Evolutionary conservation across 2,888 invertebrate species (phyloP).

Genomic region (Cheilosia variabilis): DNA sequence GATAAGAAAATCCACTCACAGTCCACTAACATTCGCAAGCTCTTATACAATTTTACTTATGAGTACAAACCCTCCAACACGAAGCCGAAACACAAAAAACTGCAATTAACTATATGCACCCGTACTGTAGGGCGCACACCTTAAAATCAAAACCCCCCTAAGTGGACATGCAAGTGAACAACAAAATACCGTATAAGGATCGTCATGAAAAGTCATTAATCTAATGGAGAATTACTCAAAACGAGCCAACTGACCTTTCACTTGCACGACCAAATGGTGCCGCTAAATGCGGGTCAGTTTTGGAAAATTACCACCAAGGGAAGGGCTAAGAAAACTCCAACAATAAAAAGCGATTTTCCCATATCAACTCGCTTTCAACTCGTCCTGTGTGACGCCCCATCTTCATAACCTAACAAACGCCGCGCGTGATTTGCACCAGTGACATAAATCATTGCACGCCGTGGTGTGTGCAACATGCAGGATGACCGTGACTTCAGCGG

Average conservation of each 20-base stretch:
- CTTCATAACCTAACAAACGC: slow-evolving; percentile 34
- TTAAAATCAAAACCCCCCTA: slow-evolving; percentile 18
- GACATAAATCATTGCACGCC: slow-evolving; percentile 67
- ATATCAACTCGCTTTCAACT: slow-evolving; percentile 16
- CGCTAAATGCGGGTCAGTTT: slow-evolving; percentile 49
- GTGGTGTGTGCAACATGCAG: slow-evolving; percentile 53
- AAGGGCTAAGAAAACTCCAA: slow-evolving; percentile 1
- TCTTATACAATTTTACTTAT: neutral
- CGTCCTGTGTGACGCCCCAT: slow-evolving; percentile 5
- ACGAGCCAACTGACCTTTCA: slow-evolving; percentile 70
- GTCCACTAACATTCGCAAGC: neutral
- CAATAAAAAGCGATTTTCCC: neutral
- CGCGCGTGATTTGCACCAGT: slow-evolving; percentile 50
- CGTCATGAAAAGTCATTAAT: slow-evolving; percentile 60
- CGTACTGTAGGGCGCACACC: slow-evolving; percentile 11
- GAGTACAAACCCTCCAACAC: slow-evolving; percentile 9
- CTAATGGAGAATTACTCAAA: slow-evolving; percentile 66
- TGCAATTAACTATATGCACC: slow-evolving; percentile 31
- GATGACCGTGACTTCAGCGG: slow-evolving; percentile 64
- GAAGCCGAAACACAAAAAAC: slow-evolving; percentile 2
- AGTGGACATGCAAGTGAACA: slow-evolving; percentile 52
- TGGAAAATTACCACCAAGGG: neutral
- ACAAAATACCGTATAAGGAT: slow-evolving; percentile 33
- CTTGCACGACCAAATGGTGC: slow-evolving; percentile 47
- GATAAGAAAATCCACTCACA: neutral